These are phyloP conservation scores for Trichacis sp. DNA, from an alignment of 2,888 invertebrate genomes.

Conservation along the genomic window DNA sequence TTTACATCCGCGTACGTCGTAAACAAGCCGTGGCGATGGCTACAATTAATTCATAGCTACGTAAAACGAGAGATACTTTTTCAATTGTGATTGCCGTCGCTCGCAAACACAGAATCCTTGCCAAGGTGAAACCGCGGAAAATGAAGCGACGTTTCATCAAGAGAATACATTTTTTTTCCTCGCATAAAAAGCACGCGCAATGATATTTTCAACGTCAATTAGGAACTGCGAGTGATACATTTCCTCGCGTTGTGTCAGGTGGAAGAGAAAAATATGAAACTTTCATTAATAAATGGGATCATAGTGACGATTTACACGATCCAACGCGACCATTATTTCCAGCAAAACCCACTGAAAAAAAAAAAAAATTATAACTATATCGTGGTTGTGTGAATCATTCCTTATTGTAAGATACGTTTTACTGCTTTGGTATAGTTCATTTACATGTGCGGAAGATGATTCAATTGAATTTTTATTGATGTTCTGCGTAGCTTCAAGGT, in stretches of 20 bases:
- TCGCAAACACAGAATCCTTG: not conserved
- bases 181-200: conserved; percentile 1
- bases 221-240: conserved; percentile 2
- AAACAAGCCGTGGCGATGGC: not conserved
- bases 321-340: not conserved
- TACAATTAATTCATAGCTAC: not conserved
- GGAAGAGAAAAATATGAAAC: not conserved
- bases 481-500: no score
- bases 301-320: not conserved
- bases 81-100: conserved; percentile 8
- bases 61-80: not conserved
- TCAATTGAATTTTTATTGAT: no score
- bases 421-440: no score
- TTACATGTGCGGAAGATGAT: no score
- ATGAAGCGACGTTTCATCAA: conserved; percentile 12
- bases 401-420: no score
- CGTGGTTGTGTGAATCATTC: no score
- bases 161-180: conserved; percentile 25
- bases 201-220: conserved; percentile 14
- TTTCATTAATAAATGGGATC: not conserved
- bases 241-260: not conserved
- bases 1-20: conserved; percentile 18
- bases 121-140: not conserved
- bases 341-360: no score
- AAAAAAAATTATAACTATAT: no score